Conservation (phyloP, 2,113 vertebrate species). For the Limanda limanda region DNA sequence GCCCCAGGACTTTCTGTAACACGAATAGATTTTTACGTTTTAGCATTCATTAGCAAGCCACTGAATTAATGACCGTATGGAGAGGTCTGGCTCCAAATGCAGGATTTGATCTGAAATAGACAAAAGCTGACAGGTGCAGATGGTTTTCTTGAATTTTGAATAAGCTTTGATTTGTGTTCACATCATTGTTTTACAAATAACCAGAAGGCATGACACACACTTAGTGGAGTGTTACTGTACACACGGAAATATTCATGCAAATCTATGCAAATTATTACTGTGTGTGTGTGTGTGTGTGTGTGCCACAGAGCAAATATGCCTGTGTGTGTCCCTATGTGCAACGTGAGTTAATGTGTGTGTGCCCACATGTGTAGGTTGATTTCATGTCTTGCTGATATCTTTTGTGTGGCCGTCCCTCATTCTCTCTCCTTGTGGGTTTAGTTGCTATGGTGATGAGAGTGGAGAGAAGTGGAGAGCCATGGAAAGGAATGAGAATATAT, state of each 20-base stretch:
- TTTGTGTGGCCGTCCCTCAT: constrained; percentile 74
- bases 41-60: constrained; percentile 41
- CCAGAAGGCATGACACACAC: constrained; percentile 17
- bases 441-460: constrained; percentile 82
- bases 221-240: constrained; percentile 9
- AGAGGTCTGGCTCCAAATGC: constrained; percentile 35
- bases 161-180: constrained; percentile 43
- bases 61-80: constrained; percentile 23
- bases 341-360: constrained; percentile 2
- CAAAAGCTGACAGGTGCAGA: constrained; percentile 66
- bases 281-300: background rate
- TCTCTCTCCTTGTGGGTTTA: constrained; percentile 72
- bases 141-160: constrained; percentile 56
- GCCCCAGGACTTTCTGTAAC: constrained; percentile 3
- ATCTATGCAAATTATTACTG: constrained; percentile 21
- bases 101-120: constrained; percentile 40
- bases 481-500: constrained; percentile 74
- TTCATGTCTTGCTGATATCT: constrained; percentile 68
- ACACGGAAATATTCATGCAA: constrained; percentile 15
- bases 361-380: constrained; percentile 58
- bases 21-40: constrained; percentile 17
- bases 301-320: background rate
- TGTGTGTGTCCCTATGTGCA: constrained; percentile 4
- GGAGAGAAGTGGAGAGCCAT: constrained; percentile 66
- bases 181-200: constrained; percentile 58